Evolutionary conservation across 2,113 vertebrate genomes (phyloP), one percentile per base, ranked within the genome.

Genomic region (Nicator chloris): DNA sequence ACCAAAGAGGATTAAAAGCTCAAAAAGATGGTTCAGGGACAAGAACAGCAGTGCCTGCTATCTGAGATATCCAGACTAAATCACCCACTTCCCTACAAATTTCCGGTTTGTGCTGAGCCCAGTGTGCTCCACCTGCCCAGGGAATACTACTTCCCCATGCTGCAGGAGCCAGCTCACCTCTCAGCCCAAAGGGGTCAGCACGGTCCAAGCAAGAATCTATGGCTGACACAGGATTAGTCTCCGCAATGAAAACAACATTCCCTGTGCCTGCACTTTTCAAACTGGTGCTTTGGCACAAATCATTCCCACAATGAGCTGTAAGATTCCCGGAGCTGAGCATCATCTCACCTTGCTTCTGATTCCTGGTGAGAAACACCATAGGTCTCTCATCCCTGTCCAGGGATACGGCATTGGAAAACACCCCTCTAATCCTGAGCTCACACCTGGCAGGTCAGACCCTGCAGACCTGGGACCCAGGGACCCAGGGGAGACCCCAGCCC

Each of bases 301-400:
- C 40, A 11, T 26, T 51, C 22, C 54, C 37, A 35, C 49, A 64
- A 79, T 0, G 42, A 82, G 54, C 31, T 37, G 33, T 3, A 44
- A 69, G 68, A 84, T 57, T 35, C 66, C n/a, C 10, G 3, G 3
- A 4, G 37, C 5, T 22, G 61, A 78, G 60, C 70, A 61, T 13
- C 27, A 35, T 20, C 70, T 57, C 5, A 1, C 37, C 56, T 31
- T 20, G 10, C 22, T 82, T 73, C 65, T 40, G 12, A 17, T 28
- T 60, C 37, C 37, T 0, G 0, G 12, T 16, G 45, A 54, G 30
- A 70, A 82, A 56, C 45, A 18, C 2, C 1, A 15, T 0, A 14
- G 21, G 23, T 33, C 5, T 21, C 33, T 56, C 49, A 59, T 39
- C 8, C 47, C 24, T 4, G 1, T 4, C 61, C 33, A 28, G 26